Evolutionary conservation across 1,140 invertebrate species (phyloP).

Genomic region (Cyclina sinensis): DNA sequence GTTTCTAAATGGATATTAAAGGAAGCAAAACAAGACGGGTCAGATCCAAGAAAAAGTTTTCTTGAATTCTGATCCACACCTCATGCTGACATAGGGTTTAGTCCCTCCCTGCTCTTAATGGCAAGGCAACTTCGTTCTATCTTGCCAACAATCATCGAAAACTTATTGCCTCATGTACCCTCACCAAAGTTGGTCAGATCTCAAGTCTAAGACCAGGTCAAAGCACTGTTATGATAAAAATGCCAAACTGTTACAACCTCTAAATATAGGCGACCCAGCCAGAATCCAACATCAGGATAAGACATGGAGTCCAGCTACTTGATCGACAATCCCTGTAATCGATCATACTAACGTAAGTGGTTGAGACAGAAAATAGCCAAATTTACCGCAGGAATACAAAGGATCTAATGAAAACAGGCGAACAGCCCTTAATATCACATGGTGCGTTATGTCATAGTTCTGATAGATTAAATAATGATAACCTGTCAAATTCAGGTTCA

Average conservation of each 20-base stretch:
- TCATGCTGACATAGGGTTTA: slow-evolving; percentile 20
- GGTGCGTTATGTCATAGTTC: no score
- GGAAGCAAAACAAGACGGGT: background rate
- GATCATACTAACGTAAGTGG: slow-evolving; percentile 9
- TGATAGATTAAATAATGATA: no score
- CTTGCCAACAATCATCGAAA: background rate
- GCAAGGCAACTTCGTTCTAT: background rate
- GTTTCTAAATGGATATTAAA: background rate
- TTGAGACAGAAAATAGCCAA: slow-evolving; percentile 2
- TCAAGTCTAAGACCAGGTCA: background rate
- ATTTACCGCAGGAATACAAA: background rate
- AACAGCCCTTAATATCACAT: background rate
- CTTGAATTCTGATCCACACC: background rate
- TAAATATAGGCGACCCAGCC: background rate
- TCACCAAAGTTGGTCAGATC: background rate
- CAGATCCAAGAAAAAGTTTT: background rate
- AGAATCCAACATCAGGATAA: background rate
- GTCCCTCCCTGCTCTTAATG: slow-evolving; percentile 26
- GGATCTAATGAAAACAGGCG: background rate
- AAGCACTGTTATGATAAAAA: slow-evolving; percentile 15
- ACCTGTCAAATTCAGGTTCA: no score
- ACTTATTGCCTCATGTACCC: background rate
- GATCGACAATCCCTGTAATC: background rate
- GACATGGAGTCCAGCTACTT: slow-evolving; percentile 9
- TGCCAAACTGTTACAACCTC: background rate